Conservation (phyloP, 2,113 vertebrate species). For the Hyperopisus bebe region DNA sequence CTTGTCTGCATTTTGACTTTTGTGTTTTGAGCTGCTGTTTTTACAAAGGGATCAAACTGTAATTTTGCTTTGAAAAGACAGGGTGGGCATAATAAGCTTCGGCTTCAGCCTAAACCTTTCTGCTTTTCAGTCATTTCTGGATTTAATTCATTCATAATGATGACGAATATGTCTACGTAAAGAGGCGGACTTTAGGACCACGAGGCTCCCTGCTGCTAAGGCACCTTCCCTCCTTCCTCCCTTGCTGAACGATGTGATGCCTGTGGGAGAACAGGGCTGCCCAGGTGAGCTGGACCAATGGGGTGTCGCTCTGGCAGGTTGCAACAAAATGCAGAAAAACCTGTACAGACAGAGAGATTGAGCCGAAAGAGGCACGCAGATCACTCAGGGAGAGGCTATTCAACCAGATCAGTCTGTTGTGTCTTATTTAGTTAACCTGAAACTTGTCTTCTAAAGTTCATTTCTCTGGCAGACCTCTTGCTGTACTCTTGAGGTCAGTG, state of each 20-base stretch:
- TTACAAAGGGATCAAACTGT: background rate
- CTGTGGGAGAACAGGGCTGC: conserved; percentile 30
- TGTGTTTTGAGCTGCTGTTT: background rate
- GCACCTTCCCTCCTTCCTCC: conserved; percentile 16
- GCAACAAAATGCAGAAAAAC: conserved; percentile 51
- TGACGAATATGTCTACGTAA: background rate
- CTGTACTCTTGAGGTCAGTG: conserved; percentile 19
- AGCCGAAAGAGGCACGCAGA: conserved; percentile 33
- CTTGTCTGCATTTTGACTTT: background rate
- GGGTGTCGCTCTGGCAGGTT: conserved; percentile 22
- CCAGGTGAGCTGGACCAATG: conserved; percentile 46
- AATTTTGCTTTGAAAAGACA: background rate
- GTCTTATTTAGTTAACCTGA: background rate
- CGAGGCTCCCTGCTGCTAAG: background rate
- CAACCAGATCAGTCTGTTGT: conserved; percentile 7
- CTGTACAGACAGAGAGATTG: conserved; percentile 37
- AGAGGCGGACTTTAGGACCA: conserved; percentile 25
- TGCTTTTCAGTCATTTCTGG: background rate
- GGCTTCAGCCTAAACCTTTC: background rate
- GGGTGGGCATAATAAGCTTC: background rate
- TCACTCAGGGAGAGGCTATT: conserved; percentile 27
- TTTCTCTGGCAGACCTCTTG: conserved; percentile 16
- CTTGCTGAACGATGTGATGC: conserved; percentile 17
- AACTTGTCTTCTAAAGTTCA: conserved; percentile 22
- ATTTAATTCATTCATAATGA: background rate